Evolutionary conservation across 37 sponge, comb jelly and placozoan species (phyloP).

Genomic region (Haliclona indistincta): DNA sequence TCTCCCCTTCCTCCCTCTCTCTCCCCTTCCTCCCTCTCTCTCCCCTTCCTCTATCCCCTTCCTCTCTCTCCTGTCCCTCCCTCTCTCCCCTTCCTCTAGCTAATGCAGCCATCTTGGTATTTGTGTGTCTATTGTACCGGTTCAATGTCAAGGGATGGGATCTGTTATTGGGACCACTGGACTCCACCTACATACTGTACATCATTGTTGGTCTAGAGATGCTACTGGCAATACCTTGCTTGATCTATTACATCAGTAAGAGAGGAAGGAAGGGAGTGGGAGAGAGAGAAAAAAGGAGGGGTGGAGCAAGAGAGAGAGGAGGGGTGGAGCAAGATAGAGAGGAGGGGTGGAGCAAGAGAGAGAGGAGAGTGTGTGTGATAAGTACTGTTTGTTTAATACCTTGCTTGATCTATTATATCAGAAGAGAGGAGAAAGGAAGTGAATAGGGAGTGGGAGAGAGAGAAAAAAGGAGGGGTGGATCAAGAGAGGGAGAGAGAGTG

Average conservation of each 20-base stretch:
- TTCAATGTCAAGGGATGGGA: slow-evolving; percentile 1
- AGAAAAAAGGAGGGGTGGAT: neutral
- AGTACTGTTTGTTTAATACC: no score
- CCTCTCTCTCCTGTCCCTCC: no score
- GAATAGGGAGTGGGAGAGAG: no score
- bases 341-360: neutral
- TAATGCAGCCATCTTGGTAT: slow-evolving; percentile 41
- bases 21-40: no score
- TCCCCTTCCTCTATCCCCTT: no score
- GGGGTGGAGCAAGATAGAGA: no score
- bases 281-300: no score
- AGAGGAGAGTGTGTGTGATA: no score
- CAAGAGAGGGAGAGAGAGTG: neutral
- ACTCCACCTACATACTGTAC: slow-evolving; percentile 41
- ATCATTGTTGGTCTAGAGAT: slow-evolving; percentile 64
- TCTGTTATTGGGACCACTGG: neutral
- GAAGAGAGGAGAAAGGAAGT: slow-evolving; percentile 24
- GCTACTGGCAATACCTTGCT: slow-evolving; percentile 46
- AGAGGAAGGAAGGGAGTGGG: neutral
- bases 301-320: neutral
- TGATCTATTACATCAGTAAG: slow-evolving; percentile 69
- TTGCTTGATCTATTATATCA: slow-evolving; percentile 63
- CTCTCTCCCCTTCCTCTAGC: neutral
- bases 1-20: no score
- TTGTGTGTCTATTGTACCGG: slow-evolving; percentile 44